Base-by-base conservation (phyloP, 2,113 vertebrate genomes). In the Eudyptes chrysolophus region DNA sequence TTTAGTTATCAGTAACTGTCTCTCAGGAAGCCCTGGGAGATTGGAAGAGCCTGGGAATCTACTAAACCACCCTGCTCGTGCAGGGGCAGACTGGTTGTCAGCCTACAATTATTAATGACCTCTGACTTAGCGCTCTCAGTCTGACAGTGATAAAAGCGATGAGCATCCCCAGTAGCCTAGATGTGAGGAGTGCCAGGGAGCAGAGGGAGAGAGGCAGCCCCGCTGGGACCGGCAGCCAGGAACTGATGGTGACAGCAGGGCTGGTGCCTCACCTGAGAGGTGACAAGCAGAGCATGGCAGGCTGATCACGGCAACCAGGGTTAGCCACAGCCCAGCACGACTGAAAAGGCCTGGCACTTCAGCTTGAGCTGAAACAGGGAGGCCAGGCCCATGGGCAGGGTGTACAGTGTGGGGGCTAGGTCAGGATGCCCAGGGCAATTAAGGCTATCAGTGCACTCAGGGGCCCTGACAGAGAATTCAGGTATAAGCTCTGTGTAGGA, bases 11-110 rank as follows among this genome's bases (percentile, higher is more conserved):
- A 30, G 25, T 49, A 54, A 22, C 34, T n/a, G 10, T 42, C 85
- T 46, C 61, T 52, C 20, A 29, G 87, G 60, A 84, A 87, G 25
- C 17, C 29, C 34, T 30, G 22, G 27, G 69, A 81, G 42, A 61
- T 0, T 61, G 46, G 32, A 74, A 80, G 34, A 69, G 13, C 21
- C 36, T 69, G 54, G 21, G 14, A 76, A 48, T 16, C 70, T 64
- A 14, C 25, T 26, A 48, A 87, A 55, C 26, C 18, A 25, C 16
- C 3, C 14, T 65, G 32, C 18, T 83, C 0, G 0, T 40, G 40
- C 18, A 61, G 44, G n/a, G 16, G 20, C 44, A 55, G 44, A 9
- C 22, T 46, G 20, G 10, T 29, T 58, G 14, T 57, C 57, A 64
- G 21, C 30, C 44, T 66, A 4, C 3, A 60, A 22, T 8, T 74